These are phyloP conservation scores for Amphipoea lucens DNA, from an alignment of 2,888 invertebrate genomes.

Conservation along the genomic window DNA sequence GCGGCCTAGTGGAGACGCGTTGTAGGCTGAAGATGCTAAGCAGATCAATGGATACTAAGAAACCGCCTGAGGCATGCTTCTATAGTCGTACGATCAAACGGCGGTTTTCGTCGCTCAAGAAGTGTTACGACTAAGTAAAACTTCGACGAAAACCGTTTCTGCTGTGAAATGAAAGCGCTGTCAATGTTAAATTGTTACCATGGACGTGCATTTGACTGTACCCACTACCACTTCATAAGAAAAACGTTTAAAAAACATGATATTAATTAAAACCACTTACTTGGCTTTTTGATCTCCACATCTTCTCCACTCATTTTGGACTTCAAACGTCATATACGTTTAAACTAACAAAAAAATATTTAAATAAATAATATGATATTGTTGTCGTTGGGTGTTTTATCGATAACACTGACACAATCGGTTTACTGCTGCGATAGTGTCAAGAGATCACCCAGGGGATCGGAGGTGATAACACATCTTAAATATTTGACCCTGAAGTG, in stretches of 20 bases:
- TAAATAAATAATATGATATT: conserved; percentile 18
- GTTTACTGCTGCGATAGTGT: conserved; percentile 38
- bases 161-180: background rate
- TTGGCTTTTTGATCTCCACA: conserved; percentile 53
- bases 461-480: conserved; percentile 30
- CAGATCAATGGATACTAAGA: background rate
- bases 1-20: no score
- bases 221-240: background rate
- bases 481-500: conserved; percentile 23
- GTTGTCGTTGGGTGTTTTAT: conserved; percentile 10
- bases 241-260: background rate
- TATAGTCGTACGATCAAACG: background rate
- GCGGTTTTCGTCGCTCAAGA: no score
- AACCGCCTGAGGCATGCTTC: background rate
- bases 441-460: conserved; percentile 28
- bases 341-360: conserved; percentile 7
- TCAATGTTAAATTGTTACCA: background rate
- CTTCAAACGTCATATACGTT: conserved; percentile 4
- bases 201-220: background rate
- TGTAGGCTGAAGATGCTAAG: no score
- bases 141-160: background rate
- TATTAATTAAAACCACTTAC: conserved; percentile 52
- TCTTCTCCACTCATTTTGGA: conserved; percentile 63
- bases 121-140: background rate
- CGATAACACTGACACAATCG: conserved; percentile 37